Evolutionary conservation across 2,797 vertebrate species (phyloP).

Genomic region (Manis pentadactyla): DNA sequence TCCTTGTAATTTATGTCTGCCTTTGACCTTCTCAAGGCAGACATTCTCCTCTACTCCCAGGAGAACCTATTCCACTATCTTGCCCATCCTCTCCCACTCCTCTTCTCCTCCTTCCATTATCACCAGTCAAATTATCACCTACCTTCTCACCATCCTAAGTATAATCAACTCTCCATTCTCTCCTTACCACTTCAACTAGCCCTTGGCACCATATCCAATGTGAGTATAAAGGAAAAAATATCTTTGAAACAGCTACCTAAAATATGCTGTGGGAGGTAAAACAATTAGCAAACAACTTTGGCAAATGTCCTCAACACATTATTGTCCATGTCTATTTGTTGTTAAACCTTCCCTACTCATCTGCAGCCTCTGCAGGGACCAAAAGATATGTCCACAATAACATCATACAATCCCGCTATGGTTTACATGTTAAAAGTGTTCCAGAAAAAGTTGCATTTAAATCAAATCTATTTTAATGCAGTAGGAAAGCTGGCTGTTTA

Average conservation of each 20-base stretch:
- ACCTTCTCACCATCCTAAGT: background rate
- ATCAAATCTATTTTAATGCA: slow-evolving; percentile 11
- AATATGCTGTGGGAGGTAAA: slow-evolving; percentile 52
- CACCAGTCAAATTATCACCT: background rate
- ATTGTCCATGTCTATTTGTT: background rate
- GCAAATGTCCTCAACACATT: background rate
- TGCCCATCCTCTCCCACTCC: background rate
- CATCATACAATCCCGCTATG: background rate
- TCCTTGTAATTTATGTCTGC: slow-evolving; percentile 6
- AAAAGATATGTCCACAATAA: slow-evolving; percentile 41
- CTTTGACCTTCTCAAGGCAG: slow-evolving; percentile 33
- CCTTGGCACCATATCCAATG: slow-evolving; percentile 18
- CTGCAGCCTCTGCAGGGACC: background rate
- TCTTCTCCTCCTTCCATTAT: slow-evolving; percentile 42
- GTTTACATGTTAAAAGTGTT: slow-evolving; percentile 34
- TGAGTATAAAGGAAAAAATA: background rate
- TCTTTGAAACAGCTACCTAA: slow-evolving; percentile 30
- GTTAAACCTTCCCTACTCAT: background rate
- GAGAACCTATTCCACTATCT: slow-evolving; percentile 18
- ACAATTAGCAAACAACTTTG: background rate
- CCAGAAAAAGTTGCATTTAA: slow-evolving; percentile 23
- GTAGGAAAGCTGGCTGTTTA: slow-evolving; percentile 10
- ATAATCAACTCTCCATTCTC: background rate
- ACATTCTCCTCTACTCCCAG: background rate
- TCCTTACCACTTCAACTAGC: slow-evolving; percentile 32